A percentile compares a stretch with the other conserved stretches of the same genome.
These are phyloP conservation scores for Neopipo cinnamomea DNA, from an alignment of 2,113 vertebrate genomes.

Conservation along the genomic window DNA sequence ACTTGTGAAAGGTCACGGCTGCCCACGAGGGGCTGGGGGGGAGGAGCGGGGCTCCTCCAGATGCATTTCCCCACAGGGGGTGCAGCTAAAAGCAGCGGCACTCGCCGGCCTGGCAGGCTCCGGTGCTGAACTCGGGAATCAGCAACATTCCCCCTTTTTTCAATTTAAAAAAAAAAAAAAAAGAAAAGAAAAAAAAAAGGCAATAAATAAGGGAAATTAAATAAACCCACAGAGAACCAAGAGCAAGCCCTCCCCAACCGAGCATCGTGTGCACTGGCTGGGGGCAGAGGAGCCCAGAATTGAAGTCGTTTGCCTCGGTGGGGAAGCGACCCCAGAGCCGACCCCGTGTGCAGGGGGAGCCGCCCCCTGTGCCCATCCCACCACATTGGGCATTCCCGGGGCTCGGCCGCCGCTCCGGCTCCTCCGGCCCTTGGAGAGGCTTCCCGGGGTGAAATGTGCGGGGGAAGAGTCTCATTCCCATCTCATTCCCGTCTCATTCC, in stretches of 20 bases:
- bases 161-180: not conserved
- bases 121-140: not conserved
- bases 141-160: not conserved
- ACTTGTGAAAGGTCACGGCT: constrained; percentile 30
- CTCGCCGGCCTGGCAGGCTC: not conserved
- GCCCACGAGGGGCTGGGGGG: not conserved
- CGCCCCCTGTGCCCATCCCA: not conserved
- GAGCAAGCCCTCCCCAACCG: not conserved
- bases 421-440: not conserved
- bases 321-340: not conserved
- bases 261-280: not conserved
- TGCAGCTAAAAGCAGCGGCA: not conserved
- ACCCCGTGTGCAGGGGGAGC: not conserved
- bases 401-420: not conserved
- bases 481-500: not conserved
- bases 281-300: not conserved
- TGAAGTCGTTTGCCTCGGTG: not conserved
- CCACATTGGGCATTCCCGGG: rapidly evolving
- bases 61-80: not conserved
- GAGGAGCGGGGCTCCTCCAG: not conserved
- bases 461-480: not conserved
- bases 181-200: not conserved
- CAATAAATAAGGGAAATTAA: not conserved
- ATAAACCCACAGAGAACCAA: not conserved
- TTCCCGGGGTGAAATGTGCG: not conserved